A percentile compares a stretch with the other conserved stretches of the same genome.
These are phyloP conservation scores for Anguilla marmorata DNA, from an alignment of 2,797 vertebrate species.

Conservation along the genomic window DNA sequence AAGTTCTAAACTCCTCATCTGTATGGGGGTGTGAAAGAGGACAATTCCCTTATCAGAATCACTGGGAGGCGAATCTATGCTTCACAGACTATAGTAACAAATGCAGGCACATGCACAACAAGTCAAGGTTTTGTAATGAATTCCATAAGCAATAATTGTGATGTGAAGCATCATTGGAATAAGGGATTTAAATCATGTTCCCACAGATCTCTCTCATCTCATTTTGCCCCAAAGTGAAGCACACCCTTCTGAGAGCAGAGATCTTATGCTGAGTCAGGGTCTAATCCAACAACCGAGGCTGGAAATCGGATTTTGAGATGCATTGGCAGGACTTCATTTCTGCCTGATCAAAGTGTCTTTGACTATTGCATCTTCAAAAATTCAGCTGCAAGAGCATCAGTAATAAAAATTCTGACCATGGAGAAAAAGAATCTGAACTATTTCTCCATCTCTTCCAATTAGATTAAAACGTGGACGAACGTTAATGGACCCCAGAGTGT, in stretches of 20 bases:
- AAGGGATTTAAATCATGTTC: neutral
- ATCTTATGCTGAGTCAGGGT: neutral
- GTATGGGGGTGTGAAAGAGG: conserved; percentile 8
- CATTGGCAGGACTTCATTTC: neutral
- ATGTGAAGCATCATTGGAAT: neutral
- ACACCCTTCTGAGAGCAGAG: neutral
- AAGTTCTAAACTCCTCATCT: conserved; percentile 16
- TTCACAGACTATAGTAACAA: conserved; percentile 8
- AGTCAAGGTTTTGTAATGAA: neutral
- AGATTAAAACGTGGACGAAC: neutral
- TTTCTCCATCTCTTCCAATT: neutral
- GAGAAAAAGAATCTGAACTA: neutral
- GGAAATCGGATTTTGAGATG: neutral
- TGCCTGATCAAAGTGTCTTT: neutral
- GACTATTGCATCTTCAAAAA: neutral
- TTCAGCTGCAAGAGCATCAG: neutral
- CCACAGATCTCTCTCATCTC: neutral
- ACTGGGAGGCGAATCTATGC: conserved; percentile 10
- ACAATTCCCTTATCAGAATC: conserved; percentile 13
- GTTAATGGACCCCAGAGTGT: too few relatives aligned
- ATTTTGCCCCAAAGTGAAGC: neutral
- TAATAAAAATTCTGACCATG: neutral
- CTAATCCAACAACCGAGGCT: neutral
- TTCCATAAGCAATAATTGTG: neutral
- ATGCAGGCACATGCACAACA: neutral